Evolutionary conservation across 2,797 vertebrate genomes (phyloP), one percentile per base, ranked within the genome.

Genomic region (Ispidina lecontei): DNA sequence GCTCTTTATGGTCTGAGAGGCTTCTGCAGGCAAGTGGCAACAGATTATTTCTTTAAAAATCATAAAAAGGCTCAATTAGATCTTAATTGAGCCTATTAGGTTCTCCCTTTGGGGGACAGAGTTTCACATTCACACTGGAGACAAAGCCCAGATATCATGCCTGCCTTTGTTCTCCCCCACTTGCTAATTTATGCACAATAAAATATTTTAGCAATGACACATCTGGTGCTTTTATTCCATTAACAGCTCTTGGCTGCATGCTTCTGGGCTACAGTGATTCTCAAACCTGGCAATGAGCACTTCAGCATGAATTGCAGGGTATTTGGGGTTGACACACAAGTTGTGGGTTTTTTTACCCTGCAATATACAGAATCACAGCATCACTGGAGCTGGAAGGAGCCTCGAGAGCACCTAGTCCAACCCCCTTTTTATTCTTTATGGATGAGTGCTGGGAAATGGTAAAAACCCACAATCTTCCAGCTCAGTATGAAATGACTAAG

Each of bases 21-120:
- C 39, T 80, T 86, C 55, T 52, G 43, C 3, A 3, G 54, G 31
- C 18, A 92, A 59, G 55, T 2, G 52, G 59, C 51, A 35, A 63
- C 60, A 75, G 29, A 75, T 80, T 71, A 41, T 91, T 93, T 72
- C 65, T 70, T 88, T 91, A 59, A 67, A 86, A 88, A 25, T 75
- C 56, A 63, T 83, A 12, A 72, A 81, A 85, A 55, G 16, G 31
- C 39, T 91, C 65, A 83, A 75, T 89, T 94, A 89, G 20, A 19
- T 31, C 43, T 58, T 87, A 91, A 94, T 62, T 71, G 65, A 75
- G 46, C 58, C 55, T 49, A 59, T 82, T 83, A 87, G 8, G 17
- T 47, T 84, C 47, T 85, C 67, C 63, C 72, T 84, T 74, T 70
- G 73, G 67, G 74, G 59, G 14, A 78, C 35, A n/a, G 25, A 35